Conservation (phyloP, 2,113 vertebrate species). For the Dascyllus trimaculatus region DNA sequence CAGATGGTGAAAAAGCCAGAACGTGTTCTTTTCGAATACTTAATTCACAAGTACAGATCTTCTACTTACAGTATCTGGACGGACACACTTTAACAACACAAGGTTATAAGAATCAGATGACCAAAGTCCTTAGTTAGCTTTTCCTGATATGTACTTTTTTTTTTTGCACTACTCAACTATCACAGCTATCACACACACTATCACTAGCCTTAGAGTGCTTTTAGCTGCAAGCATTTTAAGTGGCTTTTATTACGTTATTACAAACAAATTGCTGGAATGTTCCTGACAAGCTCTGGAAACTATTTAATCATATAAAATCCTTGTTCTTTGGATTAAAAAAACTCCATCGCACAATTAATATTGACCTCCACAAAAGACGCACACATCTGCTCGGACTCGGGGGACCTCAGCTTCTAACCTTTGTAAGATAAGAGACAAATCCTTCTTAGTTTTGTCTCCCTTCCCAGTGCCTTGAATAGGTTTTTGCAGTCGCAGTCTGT, state of each 20-base stretch:
- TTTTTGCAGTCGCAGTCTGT: conserved; percentile 58
- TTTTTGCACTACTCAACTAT: neutral
- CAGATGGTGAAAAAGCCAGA: neutral
- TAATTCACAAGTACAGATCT: neutral
- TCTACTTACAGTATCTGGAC: neutral
- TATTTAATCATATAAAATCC: neutral
- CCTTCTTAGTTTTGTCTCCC: conserved; percentile 13
- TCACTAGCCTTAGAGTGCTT: neutral
- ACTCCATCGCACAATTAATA: conserved; percentile 34
- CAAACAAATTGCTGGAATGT: neutral
- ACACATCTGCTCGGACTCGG: conserved; percentile 7
- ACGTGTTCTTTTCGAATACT: neutral
- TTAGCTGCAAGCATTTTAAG: neutral
- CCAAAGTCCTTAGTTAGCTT: neutral
- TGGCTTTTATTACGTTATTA: neutral
- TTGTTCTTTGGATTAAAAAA: neutral
- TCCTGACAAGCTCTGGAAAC: neutral
- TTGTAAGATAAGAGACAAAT: conserved; percentile 36
- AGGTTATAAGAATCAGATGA: neutral
- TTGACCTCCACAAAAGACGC: conserved; percentile 4
- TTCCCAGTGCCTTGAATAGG: conserved; percentile 32
- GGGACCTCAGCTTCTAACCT: conserved; percentile 24
- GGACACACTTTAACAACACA: neutral
- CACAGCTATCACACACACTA: neutral
- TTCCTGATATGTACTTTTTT: neutral